A percentile compares a stretch with the other conserved stretches of the same genome.
phyloP scores from a whole-genome alignment of 2,888 invertebrate species.

The Periphyllus acericola region DNA sequence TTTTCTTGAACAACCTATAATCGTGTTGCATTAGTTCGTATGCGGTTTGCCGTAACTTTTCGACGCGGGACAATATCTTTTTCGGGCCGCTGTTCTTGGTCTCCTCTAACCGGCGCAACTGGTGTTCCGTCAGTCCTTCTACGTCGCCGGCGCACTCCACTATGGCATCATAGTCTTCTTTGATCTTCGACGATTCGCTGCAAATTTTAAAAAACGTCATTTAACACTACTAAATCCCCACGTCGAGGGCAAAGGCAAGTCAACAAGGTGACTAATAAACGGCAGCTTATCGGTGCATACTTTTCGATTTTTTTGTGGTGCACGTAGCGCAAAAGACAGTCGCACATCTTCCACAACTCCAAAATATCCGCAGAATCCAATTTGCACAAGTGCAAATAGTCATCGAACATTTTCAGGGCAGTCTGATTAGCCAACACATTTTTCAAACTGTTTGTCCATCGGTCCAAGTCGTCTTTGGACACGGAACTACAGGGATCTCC shows the following conservation, averaged over 20 bases:
- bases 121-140: slow-evolving; percentile 52
- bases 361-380: slow-evolving; percentile 44
- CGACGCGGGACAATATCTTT: slow-evolving; percentile 32
- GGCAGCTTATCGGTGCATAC: neutral
- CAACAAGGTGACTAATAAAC: neutral
- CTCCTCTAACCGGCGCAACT: slow-evolving; percentile 42
- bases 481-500: slow-evolving; percentile 37
- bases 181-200: slow-evolving; percentile 38
- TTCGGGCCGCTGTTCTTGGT: slow-evolving; percentile 4
- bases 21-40: slow-evolving; percentile 53
- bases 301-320: slow-evolving; percentile 38
- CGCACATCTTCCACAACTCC: slow-evolving; percentile 53
- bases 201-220: slow-evolving; percentile 2
- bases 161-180: slow-evolving; percentile 42
- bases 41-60: slow-evolving; percentile 42
- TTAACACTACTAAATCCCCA: neutral
- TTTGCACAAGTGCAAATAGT: slow-evolving; percentile 37
- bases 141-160: slow-evolving; percentile 10
- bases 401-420: slow-evolving; percentile 25
- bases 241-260: neutral
- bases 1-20: slow-evolving; percentile 51
- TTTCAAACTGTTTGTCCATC: slow-evolving; percentile 55
- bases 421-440: slow-evolving; percentile 47
- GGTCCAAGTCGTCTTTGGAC: slow-evolving; percentile 54
- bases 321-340: slow-evolving; percentile 12